Evolutionary conservation across 2,888 invertebrate genomes (phyloP), one percentile per base, ranked within the genome.

Genomic region (Coenonympha glycerion): DNA sequence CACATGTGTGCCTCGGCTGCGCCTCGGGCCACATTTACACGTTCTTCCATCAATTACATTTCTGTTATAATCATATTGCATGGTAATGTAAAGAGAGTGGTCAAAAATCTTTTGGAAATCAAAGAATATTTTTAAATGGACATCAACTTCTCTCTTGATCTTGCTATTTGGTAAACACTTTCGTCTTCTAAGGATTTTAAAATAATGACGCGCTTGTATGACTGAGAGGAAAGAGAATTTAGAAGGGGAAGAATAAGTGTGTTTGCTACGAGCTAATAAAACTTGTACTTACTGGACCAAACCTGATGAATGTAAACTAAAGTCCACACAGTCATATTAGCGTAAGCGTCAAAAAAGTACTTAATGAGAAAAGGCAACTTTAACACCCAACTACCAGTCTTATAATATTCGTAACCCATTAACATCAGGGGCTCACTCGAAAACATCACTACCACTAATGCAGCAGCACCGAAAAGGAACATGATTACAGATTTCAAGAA

Each of bases 291-390:
- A 79, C 80, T 67, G 41, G 73, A 68, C 69, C 71, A 73, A 53
- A 71, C 49, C 49, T 81, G 81, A 37, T 69, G 70, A n/a, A 77
- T n/a, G 52, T 75, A 80, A 0, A 73, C 62, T 24, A 67, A 62
- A 0, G 76, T 73, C 68, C 71, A 81, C 30, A 56, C 64, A 0
- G 64, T 41, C n/a, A 66, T 62, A 21, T 62, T 71, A 3, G 65
- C 55, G 31, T 68, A 69, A 2, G 65, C 64, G 56, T 82, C 73
- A 40, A 76, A 75, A 49, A 68, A 75, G 45, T 79, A 82, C 37
- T 71, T 73, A 1, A 73, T 71, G 8, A 55, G 31, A 52, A 63
- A 83, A 0, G 82, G 80, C 47, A 78, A 69, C 5, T 61, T 64
- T 3, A 73, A 56, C 3, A 65, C 61, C 2, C 64, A 55, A 4